Evolutionary conservation across 2,113 vertebrate genomes (phyloP).

Genomic region (Baryphthengus martii): DNA sequence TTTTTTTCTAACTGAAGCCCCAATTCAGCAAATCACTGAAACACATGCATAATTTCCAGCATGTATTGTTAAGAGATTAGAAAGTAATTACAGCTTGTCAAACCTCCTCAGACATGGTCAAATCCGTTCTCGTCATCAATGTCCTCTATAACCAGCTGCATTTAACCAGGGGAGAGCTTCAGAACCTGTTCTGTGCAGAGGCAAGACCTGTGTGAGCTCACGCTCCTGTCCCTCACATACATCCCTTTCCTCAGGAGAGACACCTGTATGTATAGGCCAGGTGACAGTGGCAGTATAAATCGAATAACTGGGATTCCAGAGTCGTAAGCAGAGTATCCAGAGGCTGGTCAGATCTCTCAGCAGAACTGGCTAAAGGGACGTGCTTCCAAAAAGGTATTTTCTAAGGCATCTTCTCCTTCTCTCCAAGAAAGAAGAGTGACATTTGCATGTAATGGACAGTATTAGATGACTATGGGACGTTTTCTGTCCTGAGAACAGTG

Average conservation of each 20-base stretch:
- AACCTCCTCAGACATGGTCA: constrained; percentile 8
- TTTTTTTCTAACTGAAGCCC: not conserved
- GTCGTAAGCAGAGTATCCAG: not conserved
- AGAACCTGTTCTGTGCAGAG: not conserved
- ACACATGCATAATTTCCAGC: constrained; percentile 20
- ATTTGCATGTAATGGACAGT: not conserved
- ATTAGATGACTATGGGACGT: not conserved
- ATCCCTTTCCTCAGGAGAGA: not conserved
- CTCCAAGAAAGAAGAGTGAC: not conserved
- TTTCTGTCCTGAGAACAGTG: not conserved
- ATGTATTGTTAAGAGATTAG: constrained; percentile 58
- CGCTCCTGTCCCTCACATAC: not conserved
- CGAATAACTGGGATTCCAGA: not conserved
- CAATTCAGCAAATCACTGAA: not conserved
- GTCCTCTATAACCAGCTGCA: not conserved
- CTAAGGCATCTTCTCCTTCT: not conserved
- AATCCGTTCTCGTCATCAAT: constrained; percentile 40
- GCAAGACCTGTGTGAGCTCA: not conserved
- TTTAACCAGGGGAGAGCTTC: not conserved
- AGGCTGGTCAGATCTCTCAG: not conserved
- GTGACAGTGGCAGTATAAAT: not conserved
- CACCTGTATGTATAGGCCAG: rapidly evolving
- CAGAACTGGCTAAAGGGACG: not conserved
- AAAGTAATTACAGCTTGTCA: constrained; percentile 59
- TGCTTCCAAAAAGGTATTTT: not conserved